Percentiles rank a stretch among this genome's conserved stretches.
Evolutionary conservation across 1,140 invertebrate genomes (phyloP).

Genomic region (Plectrocnemia conspersa): DNA sequence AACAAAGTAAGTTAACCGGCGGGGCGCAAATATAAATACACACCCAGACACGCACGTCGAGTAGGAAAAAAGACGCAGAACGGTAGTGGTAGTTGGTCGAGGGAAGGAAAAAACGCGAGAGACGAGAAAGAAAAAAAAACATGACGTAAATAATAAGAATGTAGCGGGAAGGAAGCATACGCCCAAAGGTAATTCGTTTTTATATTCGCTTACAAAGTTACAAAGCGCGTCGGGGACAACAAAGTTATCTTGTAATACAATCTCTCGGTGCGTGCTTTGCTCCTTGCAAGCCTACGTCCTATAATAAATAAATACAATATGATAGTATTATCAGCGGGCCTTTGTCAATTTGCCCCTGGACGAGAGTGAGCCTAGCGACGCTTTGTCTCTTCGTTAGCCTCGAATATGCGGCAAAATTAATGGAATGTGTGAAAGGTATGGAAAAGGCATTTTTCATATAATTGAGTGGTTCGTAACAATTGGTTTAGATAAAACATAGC

Average conservation of each 20-base stretch:
- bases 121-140: constrained; percentile 9
- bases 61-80: not conserved
- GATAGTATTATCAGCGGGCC: constrained; percentile 2
- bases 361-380: too few species aligned
- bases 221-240: constrained; percentile 33
- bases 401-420: too few species aligned
- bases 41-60: not conserved
- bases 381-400: too few species aligned
- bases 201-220: constrained; percentile 36
- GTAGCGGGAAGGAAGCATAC: constrained; percentile 17
- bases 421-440: too few species aligned
- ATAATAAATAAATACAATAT: constrained; percentile 22
- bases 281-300: constrained; percentile 11
- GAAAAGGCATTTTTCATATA: too few species aligned
- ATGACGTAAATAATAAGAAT: constrained; percentile 22
- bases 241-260: constrained; percentile 35
- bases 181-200: constrained; percentile 33
- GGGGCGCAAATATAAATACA: constrained; percentile 21
- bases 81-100: not conserved
- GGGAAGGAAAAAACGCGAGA: constrained; percentile 6
- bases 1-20: constrained; percentile 34
- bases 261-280: constrained; percentile 31
- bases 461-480: too few species aligned
- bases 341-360: constrained; percentile 14
- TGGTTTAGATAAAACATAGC: too few species aligned